Conservation (phyloP, 2,888 invertebrate genomes). For the Aphidoletes aphidimyza region DNA sequence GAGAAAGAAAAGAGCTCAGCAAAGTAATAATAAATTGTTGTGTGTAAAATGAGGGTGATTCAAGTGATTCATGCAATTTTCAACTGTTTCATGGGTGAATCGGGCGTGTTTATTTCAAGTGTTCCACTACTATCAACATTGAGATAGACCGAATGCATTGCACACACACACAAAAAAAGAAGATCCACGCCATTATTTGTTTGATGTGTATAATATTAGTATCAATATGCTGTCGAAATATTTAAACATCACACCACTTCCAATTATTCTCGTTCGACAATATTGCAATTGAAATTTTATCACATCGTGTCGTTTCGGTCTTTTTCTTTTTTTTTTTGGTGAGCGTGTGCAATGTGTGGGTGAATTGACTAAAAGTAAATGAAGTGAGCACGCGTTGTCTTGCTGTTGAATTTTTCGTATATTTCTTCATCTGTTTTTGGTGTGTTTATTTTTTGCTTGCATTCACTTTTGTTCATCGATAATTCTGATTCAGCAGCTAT, state of each 20-base stretch:
- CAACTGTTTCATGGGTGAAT: neutral
- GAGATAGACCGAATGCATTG: no score
- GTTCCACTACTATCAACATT: neutral
- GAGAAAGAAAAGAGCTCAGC: no score
- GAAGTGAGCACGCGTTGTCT: neutral
- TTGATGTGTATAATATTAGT: constrained; percentile 15
- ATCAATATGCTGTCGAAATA: constrained; percentile 38
- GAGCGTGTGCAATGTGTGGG: neutral
- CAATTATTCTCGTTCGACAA: neutral
- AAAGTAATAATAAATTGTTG: constrained; percentile 24
- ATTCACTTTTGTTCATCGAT: neutral
- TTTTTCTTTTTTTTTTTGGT: neutral
- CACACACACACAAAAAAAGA: no score
- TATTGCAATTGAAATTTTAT: constrained; percentile 41
- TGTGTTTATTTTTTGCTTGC: neutral
- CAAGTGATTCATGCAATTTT: constrained; percentile 34
- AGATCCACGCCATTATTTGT: constrained; percentile 1
- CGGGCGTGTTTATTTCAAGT: neutral
- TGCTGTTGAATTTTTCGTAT: no score
- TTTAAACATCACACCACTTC: constrained; percentile 44
- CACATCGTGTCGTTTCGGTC: constrained; percentile 25
- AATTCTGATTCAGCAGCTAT: neutral
- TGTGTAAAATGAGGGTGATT: constrained; percentile 15
- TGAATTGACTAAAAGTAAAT: neutral
- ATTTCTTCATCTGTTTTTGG: neutral